These are phyloP conservation scores for Latrodectus hesperus DNA, from an alignment of 2,888 invertebrate species.

Conservation along the genomic window DNA sequence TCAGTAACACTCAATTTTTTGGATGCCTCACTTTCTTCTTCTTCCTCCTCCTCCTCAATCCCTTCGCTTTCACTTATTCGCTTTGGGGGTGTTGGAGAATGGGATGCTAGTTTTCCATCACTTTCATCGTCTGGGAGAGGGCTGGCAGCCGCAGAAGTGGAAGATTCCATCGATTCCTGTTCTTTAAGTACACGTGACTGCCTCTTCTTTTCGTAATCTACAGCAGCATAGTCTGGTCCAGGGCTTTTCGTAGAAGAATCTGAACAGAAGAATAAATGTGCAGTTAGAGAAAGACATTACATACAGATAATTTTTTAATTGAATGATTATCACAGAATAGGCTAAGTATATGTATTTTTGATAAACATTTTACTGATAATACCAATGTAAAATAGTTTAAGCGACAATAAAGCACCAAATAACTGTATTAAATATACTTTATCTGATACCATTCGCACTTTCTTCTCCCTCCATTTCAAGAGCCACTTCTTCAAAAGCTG, in stretches of 20 bases:
- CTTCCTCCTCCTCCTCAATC: conserved; percentile 46
- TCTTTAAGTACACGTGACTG: conserved; percentile 61
- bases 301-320: too few species aligned
- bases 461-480: conserved; percentile 36
- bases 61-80: background rate
- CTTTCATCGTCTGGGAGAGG: conserved; percentile 44
- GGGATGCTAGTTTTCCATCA: conserved; percentile 22
- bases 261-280: background rate
- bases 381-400: too few species aligned
- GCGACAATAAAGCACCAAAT: too few species aligned
- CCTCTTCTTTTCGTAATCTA: conserved; percentile 59
- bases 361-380: too few species aligned
- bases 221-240: conserved; percentile 53
- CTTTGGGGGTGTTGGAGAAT: conserved; percentile 30
- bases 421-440: too few species aligned
- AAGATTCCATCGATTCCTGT: conserved; percentile 60
- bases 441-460: conserved; percentile 31
- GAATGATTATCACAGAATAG: too few species aligned
- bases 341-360: too few species aligned
- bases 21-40: conserved; percentile 22
- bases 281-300: background rate
- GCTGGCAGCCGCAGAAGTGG: conserved; percentile 52
- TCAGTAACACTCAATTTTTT: conserved; percentile 3
- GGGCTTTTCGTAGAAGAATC: background rate
- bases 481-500: conserved; percentile 42